phyloP scores from a whole-genome alignment of 2,888 invertebrate species.

The Aphidius colemani region DNA sequence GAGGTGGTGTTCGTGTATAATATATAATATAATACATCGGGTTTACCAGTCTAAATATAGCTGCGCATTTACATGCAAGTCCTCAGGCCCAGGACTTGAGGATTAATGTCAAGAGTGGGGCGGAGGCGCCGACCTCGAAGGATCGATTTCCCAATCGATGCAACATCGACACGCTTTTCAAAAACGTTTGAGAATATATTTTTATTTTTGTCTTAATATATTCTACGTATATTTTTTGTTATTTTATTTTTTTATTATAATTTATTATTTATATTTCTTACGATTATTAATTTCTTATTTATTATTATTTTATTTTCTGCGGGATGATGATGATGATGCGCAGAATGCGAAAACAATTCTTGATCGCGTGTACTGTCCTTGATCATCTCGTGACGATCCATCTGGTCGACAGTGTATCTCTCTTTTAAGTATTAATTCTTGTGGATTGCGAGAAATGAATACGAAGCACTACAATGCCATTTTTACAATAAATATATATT shows the following conservation, averaged over 20 bases:
- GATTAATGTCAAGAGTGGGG: constrained; percentile 55
- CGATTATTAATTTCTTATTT: neutral
- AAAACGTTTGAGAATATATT: too few species aligned
- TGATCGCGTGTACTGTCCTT: constrained; percentile 19
- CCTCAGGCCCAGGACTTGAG: constrained; percentile 55
- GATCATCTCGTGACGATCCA: constrained; percentile 7
- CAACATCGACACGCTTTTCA: constrained; percentile 14
- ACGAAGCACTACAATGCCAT: constrained; percentile 10
- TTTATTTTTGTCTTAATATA: neutral
- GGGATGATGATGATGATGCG: constrained; percentile 16
- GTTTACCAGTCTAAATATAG: constrained; percentile 59
- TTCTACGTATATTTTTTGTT: neutral
- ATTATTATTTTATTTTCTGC: neutral
- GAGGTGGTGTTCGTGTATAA: constrained; percentile 34
- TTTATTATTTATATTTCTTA: too few species aligned
- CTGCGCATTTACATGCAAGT: constrained; percentile 57
- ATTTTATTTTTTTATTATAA: too few species aligned
- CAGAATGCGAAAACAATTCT: constrained; percentile 25
- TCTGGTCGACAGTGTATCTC: constrained; percentile 3
- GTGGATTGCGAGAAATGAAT: constrained; percentile 24
- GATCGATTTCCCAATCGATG: constrained; percentile 28
- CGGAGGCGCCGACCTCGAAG: constrained; percentile 15
- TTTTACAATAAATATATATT: neutral
- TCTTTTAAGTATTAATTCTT: constrained; percentile 22
- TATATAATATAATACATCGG: constrained; percentile 48